Evolutionary conservation across 1,140 invertebrate species (phyloP), one percentile per base, ranked within the genome.

Genomic region (Microvelia longipes): DNA sequence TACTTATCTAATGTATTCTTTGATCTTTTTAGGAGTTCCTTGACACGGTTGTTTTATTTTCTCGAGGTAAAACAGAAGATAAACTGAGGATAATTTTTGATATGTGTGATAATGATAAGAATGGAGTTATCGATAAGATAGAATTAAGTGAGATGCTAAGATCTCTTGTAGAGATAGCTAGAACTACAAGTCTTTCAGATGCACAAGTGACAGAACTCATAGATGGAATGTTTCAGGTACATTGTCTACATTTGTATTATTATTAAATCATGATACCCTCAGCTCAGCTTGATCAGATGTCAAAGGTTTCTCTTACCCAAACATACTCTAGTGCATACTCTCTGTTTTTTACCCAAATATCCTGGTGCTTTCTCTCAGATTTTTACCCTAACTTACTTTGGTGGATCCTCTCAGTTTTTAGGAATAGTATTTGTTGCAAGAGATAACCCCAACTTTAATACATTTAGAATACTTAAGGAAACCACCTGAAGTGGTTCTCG

Each of bases 101-200:
- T 76, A 98, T 99, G 97, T 99, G 96, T 77, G 96, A 98, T 78
- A 92, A 95, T 74, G 94, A 98, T 77, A 85, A 92, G 1, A 96
- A 95, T 75, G 96, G 95, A 0, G 90, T 95, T 0, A 96, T 98
- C 70, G 93, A 98, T 76, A 96, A 96, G 77, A 88, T 87, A 2
- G 96, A 98, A 77, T 82, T 98, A 1, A 93, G 91, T 5, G 93
- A 96, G 77, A 97, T 98, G 91, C 80, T 94, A 71, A 82, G 95
- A 27, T 98, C 95, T 0, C 78, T 98, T 2, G 91, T 98, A 0
- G 95, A 98, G 79, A 97, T 98, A 72, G 95, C 94, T 0, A 86
- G 94, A 76, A 96, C 91, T 0, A 94, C 91, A 0, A 93, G 90
- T 72, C 80, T 95, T 15, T 89, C 92, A 0, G 92, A 96, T 74